A percentile compares a stretch with the other conserved stretches of the same genome.
Conservation (phyloP, 1,140 invertebrate species). For the Megathymus violae region DNA sequence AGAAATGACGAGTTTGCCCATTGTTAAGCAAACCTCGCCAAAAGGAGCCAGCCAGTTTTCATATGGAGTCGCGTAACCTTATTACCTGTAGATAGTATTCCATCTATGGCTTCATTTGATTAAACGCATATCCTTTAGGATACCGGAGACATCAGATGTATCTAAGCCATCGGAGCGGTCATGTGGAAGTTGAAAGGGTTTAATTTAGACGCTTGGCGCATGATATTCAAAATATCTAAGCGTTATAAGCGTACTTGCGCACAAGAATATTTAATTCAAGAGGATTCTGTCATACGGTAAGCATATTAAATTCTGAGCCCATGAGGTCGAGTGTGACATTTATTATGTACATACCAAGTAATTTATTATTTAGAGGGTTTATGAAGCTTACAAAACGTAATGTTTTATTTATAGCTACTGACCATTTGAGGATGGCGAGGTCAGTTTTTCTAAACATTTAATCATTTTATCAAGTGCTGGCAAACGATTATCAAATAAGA, state of each 20-base stretch:
- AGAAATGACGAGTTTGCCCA: slow-evolving; percentile 58
- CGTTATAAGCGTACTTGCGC: slow-evolving; percentile 34
- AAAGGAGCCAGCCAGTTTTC: slow-evolving; percentile 49
- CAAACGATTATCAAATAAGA: no score
- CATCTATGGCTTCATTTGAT: slow-evolving; percentile 43
- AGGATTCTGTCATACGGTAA: slow-evolving; percentile 6
- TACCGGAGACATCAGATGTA: not conserved
- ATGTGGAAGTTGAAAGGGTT: slow-evolving; percentile 69
- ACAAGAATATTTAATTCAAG: slow-evolving; percentile 46
- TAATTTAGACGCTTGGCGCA: slow-evolving; percentile 41
- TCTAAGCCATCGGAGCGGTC: slow-evolving; percentile 50
- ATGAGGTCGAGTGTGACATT: not conserved
- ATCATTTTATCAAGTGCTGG: no score
- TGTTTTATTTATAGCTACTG: no score
- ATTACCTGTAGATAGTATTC: slow-evolving; percentile 40
- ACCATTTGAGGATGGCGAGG: no score
- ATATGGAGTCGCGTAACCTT: slow-evolving; percentile 43
- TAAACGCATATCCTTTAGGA: slow-evolving; percentile 37
- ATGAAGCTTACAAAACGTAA: not conserved
- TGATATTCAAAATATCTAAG: slow-evolving; percentile 53
- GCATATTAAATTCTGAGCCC: slow-evolving; percentile 15
- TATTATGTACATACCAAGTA: slow-evolving; percentile 3
- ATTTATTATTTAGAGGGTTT: slow-evolving; percentile 12
- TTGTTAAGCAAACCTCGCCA: slow-evolving; percentile 65
- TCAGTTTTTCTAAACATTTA: no score